Base-by-base conservation (phyloP, 2,113 vertebrate species). In the Aspidoscelis tigris region DNA sequence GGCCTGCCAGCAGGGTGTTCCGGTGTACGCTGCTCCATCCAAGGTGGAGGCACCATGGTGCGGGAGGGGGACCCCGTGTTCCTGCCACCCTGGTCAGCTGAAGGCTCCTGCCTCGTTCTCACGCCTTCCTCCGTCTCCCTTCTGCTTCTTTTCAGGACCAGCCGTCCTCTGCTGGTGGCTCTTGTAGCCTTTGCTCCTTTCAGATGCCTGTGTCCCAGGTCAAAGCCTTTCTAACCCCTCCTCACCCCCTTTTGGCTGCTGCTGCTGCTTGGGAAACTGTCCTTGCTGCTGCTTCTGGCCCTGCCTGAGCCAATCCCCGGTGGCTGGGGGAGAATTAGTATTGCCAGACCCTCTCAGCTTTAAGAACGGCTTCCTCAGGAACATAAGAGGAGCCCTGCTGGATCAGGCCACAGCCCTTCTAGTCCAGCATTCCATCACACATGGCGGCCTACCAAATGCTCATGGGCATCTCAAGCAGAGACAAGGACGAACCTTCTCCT, bases 61-160 rank as follows among this genome's bases (percentile, higher is more conserved):
- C 8, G 7, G 43, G 14, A 20, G 7, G 5, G 4, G 71, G 71
- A 41, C 33, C 53, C 3, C 53, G 3, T 8, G 20, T 39, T 20
- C 3, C 24, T 41, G 2, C 74, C 5, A 6, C 39, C 21, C n/a
- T 8, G 7, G 26, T 33, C 7, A 2, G 16, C 5, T 4, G 26
- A 53, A 6, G 50, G 43, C 24, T 26, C 24, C 43, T 5, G 43
- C 12, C 21, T 22, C n/a, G 21, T 24, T 24, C 47, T 50, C n/a
- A 22, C 22, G 69, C 53, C 53, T 53, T 24, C 44, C 64, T 39
- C 53, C 44, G 8, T 53, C 73, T 75, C 22, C 75, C 7, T 24
- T 79, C 21, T 84, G 66, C 83, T 84, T 84, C 76, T 66, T 73
- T 84, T 55, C 76, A 84, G 83, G 83, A n/a, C 69, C 83, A 26